These are phyloP conservation scores for Pterostichus madidus DNA, from an alignment of 2,888 invertebrate genomes.

Conservation along the genomic window DNA sequence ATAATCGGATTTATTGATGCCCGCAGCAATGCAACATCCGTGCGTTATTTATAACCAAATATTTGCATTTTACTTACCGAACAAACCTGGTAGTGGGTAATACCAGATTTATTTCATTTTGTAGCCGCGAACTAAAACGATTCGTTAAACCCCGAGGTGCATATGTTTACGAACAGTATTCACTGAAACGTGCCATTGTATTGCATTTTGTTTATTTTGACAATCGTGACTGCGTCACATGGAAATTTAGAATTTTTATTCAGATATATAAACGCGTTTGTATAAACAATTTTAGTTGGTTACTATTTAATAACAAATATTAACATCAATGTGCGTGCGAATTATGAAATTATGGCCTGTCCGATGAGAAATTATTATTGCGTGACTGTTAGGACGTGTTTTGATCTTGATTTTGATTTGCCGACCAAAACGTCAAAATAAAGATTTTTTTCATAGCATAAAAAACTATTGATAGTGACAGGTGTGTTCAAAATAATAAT, in stretches of 20 bases:
- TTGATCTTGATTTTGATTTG: no score
- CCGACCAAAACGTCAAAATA: no score
- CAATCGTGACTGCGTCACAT: background rate
- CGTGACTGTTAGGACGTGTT: no score
- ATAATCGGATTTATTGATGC: constrained; percentile 40
- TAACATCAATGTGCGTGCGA: constrained; percentile 11
- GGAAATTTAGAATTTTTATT: constrained; percentile 32
- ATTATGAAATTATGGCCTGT: constrained; percentile 10
- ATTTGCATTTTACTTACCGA: constrained; percentile 47
- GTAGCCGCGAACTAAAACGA: constrained; percentile 40
- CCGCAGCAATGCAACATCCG: constrained; percentile 10
- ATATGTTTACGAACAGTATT: constrained; percentile 27
- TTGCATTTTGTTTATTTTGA: constrained; percentile 32
- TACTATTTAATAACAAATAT: constrained; percentile 22
- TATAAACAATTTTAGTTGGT: constrained; percentile 17
- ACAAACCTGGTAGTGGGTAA: constrained; percentile 19
- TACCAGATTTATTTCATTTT: constrained; percentile 46
- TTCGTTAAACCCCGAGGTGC: constrained; percentile 47
- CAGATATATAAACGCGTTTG: background rate
- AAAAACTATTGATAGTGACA: no score
- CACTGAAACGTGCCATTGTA: constrained; percentile 44
- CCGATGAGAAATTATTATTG: background rate
- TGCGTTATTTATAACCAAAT: constrained; percentile 50
- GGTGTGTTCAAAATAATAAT: no score
- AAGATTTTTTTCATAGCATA: no score